phyloP scores from a whole-genome alignment of 2,797 vertebrate genomes.

The Chiloscyllium punctatum region DNA sequence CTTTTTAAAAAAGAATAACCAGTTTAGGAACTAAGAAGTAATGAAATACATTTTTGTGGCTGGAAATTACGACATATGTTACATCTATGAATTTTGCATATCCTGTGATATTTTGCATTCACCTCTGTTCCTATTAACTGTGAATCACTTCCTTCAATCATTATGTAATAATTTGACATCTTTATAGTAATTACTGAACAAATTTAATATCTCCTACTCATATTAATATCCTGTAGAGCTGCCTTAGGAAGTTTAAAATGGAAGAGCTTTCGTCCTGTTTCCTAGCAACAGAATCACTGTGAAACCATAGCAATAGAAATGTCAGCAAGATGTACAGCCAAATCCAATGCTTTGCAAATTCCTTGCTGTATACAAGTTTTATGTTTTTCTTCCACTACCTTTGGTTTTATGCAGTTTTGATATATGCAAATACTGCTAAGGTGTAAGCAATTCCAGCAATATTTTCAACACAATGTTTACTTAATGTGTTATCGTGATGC shows the following conservation, averaged over 20 bases:
- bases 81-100: conserved; percentile 83
- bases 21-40: background rate
- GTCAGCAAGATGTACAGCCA: background rate
- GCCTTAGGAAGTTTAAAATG: background rate
- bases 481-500: background rate
- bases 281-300: conserved; percentile 31
- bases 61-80: conserved; percentile 72
- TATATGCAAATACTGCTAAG: background rate
- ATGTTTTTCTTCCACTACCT: background rate
- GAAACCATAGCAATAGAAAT: conserved; percentile 34
- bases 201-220: background rate
- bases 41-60: background rate
- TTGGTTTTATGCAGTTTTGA: background rate
- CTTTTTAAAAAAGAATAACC: background rate
- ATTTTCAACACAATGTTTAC: background rate
- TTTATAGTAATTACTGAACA: background rate
- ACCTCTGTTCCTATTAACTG: background rate
- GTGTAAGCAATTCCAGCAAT: background rate
- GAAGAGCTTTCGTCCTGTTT: conserved; percentile 14
- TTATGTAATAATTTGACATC: conserved; percentile 10
- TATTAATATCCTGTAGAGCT: background rate
- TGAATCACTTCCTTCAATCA: background rate
- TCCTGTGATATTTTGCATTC: background rate
- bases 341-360: background rate
- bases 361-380: background rate